phyloP scores from a whole-genome alignment of 2,113 vertebrate genomes.

The Gallinago paraguaiae region DNA sequence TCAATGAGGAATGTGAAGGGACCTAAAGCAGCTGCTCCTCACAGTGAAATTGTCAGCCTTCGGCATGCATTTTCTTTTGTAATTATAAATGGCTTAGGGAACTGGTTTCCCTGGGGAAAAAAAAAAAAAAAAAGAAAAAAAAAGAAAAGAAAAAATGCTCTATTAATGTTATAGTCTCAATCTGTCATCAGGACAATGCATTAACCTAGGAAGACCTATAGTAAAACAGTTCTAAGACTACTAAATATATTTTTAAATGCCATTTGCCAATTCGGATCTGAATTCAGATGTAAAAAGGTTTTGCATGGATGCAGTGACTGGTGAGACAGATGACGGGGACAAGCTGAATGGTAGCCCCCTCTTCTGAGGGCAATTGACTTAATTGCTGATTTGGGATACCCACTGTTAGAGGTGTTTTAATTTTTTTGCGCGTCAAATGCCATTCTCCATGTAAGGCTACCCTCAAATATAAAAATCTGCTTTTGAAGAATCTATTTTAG shows the following conservation, averaged over 20 bases:
- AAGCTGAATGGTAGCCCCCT: not conserved
- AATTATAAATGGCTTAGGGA: not conserved
- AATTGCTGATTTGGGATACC: not conserved
- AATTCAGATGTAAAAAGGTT: not conserved
- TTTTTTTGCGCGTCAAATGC: not conserved
- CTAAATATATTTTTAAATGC: not conserved
- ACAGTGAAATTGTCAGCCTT: not conserved
- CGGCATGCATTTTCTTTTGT: not conserved
- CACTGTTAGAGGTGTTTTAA: not conserved
- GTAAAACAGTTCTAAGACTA: not conserved
- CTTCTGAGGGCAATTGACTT: not conserved
- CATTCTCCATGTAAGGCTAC: not conserved
- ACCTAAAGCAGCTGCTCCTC: not conserved
- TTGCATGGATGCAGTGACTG: not conserved
- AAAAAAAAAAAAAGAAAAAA: not conserved
- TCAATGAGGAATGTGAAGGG: not conserved
- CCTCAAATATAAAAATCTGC: not conserved
- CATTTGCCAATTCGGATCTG: not conserved
- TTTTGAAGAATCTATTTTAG: not conserved
- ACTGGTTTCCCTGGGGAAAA: not conserved
- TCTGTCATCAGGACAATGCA: not conserved
- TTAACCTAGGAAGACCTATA: not conserved
- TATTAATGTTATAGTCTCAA: not conserved
- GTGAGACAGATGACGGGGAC: not conserved
- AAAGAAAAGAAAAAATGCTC: too few relatives aligned